Evolutionary conservation across 2,797 vertebrate species (phyloP), one percentile per base, ranked within the genome.

Genomic region (Eupleurogrammus muticus): DNA sequence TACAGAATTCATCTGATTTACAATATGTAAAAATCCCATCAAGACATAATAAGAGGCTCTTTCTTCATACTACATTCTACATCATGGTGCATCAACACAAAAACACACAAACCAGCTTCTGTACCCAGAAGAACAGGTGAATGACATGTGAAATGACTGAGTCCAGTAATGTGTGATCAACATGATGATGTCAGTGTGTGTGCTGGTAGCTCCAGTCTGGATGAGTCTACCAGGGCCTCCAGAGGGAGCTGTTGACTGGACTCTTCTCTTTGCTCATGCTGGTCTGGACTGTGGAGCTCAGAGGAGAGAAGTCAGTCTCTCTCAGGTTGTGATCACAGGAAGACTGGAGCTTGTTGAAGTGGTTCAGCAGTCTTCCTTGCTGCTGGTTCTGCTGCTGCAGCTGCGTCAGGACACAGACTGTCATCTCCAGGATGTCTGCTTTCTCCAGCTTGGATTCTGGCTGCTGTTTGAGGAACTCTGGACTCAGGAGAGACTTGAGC

Each of bases 361-460:
- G 76, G 35, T 61, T 77, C 81, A 89, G 60, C 54, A 84, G 73
- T 83, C 75, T 79, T 17, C 16, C 40, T n/a, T 2, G 40, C 1
- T 44, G 16, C 7, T 44, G 40, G 7, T 44, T 17, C 16, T 44
- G 40, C 16, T 44, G 40, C 38, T 52, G 65, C 63, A 44, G 79
- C 9, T 68, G 68, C 66, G 62, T 83, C 73, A 90, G 77, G 57
- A 89, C 85, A 80, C 84, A 93, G 56, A 92, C 92, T 0, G 91
- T 90, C 93, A 92, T 94, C 76, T 94, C 92, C 73, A 92, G 83
- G 60, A 92, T 90, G 71, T 90, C 93, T 0, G 92, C 92, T 87
- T 93, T 93, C 79, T 93, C 90, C 72, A 93, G 89, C 84, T 94
- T 93, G 60, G 91, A 90, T 49, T 93, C 90, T 73, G 92, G 89